Percentiles rank a stretch among this genome's conserved stretches.
Evolutionary conservation across 2,888 invertebrate species (phyloP).

Genomic region (Lydus trimaculatus): DNA sequence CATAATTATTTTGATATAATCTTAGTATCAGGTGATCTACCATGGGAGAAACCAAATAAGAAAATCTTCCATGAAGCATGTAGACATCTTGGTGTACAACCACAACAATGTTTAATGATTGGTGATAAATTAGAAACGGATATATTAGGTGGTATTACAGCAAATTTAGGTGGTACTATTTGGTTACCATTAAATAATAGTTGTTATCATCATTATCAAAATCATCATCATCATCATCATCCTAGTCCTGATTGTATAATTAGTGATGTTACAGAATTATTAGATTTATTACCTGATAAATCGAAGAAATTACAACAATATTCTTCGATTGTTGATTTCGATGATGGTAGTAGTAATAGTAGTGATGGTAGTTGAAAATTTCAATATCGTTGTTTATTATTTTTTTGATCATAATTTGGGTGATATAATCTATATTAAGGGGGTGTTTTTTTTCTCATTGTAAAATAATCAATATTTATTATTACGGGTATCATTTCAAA

Average conservation of each 20-base stretch:
- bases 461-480: neutral
- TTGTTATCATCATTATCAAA: slow-evolving; percentile 46
- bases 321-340: slow-evolving; percentile 49
- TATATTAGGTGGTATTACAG: slow-evolving; percentile 82
- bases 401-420: neutral
- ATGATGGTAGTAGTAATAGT: slow-evolving; percentile 60
- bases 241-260: slow-evolving; percentile 72
- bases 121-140: slow-evolving; percentile 90
- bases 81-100: slow-evolving; percentile 75
- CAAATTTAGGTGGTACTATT: slow-evolving; percentile 76
- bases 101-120: slow-evolving; percentile 78
- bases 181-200: slow-evolving; percentile 74
- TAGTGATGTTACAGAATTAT: slow-evolving; percentile 70
- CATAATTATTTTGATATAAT: slow-evolving; percentile 79
- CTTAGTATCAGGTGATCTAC: slow-evolving; percentile 82
- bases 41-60: slow-evolving; percentile 86
- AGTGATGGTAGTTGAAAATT: slow-evolving; percentile 62
- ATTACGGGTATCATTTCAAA: neutral
- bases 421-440: neutral
- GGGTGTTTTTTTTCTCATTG: neutral
- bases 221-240: slow-evolving; percentile 55
- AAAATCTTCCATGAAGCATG: slow-evolving; percentile 85
- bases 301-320: neutral
- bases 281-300: slow-evolving; percentile 64
- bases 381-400: neutral